Conservation (phyloP, 2,888 invertebrate genomes). For the Piscicola geometra region DNA sequence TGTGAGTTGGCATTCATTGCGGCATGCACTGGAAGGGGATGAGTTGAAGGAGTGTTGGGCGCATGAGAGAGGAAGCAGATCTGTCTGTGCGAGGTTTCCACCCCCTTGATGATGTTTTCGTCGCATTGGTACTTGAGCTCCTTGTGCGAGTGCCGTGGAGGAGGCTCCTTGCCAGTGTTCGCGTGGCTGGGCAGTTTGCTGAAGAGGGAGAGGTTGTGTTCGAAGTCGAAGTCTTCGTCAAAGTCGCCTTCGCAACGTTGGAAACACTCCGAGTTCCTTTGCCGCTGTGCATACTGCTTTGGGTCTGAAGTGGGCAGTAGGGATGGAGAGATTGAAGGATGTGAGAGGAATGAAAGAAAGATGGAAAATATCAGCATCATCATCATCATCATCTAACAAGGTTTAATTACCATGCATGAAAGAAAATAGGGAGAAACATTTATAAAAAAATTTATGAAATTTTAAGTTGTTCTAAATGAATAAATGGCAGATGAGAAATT, state of each 20-base stretch:
- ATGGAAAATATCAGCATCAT: too few species aligned
- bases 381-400: too few species aligned
- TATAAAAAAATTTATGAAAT: too few species aligned
- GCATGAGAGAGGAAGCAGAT: conserved; percentile 57
- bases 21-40: too few species aligned
- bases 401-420: too few species aligned
- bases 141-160: not conserved
- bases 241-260: conserved; percentile 68
- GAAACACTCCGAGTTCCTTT: conserved; percentile 66
- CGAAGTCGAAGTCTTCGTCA: conserved; percentile 80
- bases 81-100: conserved; percentile 65
- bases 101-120: conserved; percentile 73
- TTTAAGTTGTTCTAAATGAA: too few species aligned
- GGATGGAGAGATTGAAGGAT: conserved; percentile 43
- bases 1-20: too few species aligned
- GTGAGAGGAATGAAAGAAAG: too few species aligned
- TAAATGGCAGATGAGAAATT: too few species aligned
- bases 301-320: conserved; percentile 55
- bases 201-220: conserved; percentile 84
- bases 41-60: not conserved
- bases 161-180: not conserved
- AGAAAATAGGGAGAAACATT: too few species aligned
- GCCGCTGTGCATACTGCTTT: conserved; percentile 15
- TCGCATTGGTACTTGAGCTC: conserved; percentile 69
- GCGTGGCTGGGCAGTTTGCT: conserved; percentile 63